These are phyloP conservation scores for Adoxophyes honmai DNA, from an alignment of 1,140 invertebrate genomes.

Conservation along the genomic window DNA sequence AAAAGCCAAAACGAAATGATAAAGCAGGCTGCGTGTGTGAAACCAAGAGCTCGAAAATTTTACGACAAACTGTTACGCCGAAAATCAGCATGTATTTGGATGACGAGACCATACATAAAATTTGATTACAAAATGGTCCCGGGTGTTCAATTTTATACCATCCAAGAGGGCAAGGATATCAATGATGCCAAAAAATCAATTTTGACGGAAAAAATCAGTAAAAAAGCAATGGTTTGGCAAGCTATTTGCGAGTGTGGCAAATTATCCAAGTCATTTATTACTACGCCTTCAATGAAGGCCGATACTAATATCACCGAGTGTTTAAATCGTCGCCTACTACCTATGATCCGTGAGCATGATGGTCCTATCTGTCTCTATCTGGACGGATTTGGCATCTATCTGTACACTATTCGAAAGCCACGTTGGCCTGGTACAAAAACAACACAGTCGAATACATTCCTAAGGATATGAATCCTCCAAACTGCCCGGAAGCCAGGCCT, in stretches of 20 bases:
- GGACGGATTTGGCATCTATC: neutral
- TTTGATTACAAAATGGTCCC: neutral
- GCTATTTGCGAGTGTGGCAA: neutral
- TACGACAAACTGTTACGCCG: neutral
- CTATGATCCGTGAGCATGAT: no score
- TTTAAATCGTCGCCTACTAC: no score
- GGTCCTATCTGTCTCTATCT: neutral
- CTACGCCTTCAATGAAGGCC: neutral
- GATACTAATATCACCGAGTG: neutral
- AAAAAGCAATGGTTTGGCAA: neutral
- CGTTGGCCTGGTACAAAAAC: neutral
- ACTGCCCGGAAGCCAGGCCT: neutral
- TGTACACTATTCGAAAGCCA: no score
- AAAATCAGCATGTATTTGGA: neutral
- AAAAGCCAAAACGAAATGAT: neutral
- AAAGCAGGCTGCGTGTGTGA: neutral
- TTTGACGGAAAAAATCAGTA: neutral
- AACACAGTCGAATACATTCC: neutral
- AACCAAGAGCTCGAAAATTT: neutral
- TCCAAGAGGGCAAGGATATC: neutral
- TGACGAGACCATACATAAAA: neutral
- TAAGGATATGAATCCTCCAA: neutral
- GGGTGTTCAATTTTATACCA: slow-evolving; percentile 1
- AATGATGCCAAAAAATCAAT: neutral
- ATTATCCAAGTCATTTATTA: neutral